These are phyloP conservation scores for Oscheius sp. DNA, from an alignment of 2,888 invertebrate species.

Conservation along the genomic window DNA sequence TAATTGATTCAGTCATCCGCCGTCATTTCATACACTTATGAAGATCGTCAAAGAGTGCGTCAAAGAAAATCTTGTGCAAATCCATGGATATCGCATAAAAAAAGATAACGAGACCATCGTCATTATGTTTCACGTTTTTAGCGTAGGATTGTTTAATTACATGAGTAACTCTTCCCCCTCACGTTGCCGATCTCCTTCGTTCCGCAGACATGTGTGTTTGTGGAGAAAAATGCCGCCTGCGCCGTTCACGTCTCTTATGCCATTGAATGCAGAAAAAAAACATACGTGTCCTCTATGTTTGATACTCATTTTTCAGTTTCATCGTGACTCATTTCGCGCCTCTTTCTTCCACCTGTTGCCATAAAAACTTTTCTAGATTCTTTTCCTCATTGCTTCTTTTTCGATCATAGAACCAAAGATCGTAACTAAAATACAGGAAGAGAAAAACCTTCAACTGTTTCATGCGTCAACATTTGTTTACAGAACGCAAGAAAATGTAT, in stretches of 20 bases:
- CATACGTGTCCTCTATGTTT: constrained; percentile 4
- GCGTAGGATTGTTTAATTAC: constrained; percentile 32
- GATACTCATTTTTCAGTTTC: neutral
- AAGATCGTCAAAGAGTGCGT: neutral
- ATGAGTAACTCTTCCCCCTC: constrained; percentile 21
- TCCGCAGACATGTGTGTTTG: constrained; percentile 32
- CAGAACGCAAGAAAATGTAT: constrained; percentile 1
- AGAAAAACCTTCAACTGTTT: neutral
- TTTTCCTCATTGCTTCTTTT: neutral
- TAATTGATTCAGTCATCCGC: neutral
- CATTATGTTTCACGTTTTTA: no score
- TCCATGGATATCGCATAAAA: neutral
- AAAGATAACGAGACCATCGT: no score
- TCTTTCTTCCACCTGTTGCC: neutral
- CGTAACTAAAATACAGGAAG: neutral
- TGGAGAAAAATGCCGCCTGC: constrained; percentile 32
- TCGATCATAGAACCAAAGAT: neutral
- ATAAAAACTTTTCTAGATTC: neutral
- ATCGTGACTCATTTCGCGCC: neutral
- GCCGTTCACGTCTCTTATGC: constrained; percentile 31
- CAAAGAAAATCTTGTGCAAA: neutral
- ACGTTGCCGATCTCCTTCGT: constrained; percentile 21
- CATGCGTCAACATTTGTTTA: neutral
- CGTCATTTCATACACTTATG: neutral
- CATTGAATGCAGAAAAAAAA: constrained; percentile 25